Evolutionary conservation across 1,140 invertebrate genomes (phyloP), one percentile per base, ranked within the genome.

Genomic region (Cyphomyrmex costatus): DNA sequence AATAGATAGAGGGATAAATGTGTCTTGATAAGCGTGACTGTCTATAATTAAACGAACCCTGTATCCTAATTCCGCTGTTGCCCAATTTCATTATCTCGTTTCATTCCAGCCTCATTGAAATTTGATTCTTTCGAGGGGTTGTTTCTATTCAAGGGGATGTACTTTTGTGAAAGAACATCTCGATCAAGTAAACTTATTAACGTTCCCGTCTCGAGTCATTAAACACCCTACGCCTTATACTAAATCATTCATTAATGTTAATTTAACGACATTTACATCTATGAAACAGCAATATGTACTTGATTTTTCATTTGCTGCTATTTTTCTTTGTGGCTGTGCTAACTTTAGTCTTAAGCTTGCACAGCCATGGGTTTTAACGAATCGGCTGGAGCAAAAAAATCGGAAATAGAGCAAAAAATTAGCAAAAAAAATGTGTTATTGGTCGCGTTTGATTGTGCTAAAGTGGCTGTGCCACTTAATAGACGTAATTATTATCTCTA

Each of bases 211-310:
- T 30, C 68, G 78, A 51, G 53, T 70, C 76, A 76, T 87, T 85
- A 76, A 79, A 49, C 73, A 73, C 46, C 56, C 58, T 82, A 12
- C 8, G 46, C 16, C 24, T 77, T 21, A n/a, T n/a, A 30, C 10
- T 30, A 7, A 46, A 73, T 49, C 12, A 87, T 36, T 85, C 56
- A 85, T 76, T 85, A 89, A 88, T 73, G 58, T 87, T 61, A 70
- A 73, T 46, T 68, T 86, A 56, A 56, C 8, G 36, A 80, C 24
- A 27, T 61, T 65, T 76, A 73, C 49, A 51, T 46, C 12, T n/a
- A 61, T 36, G 14, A 16, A 79, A n/a, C n/a, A 53, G 19, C 19
- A 10, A 21, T n/a, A n/a, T n/a, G n/a, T n/a, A n/a, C n/a, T n/a
- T n/a, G n/a, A n/a, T n/a, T n/a, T n/a, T n/a, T n/a, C n/a, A n/a